Percentiles rank a stretch among this genome's conserved stretches.
Evolutionary conservation across 1,140 invertebrate species (phyloP).

Genomic region (Pseudomyrmex cubaensis): DNA sequence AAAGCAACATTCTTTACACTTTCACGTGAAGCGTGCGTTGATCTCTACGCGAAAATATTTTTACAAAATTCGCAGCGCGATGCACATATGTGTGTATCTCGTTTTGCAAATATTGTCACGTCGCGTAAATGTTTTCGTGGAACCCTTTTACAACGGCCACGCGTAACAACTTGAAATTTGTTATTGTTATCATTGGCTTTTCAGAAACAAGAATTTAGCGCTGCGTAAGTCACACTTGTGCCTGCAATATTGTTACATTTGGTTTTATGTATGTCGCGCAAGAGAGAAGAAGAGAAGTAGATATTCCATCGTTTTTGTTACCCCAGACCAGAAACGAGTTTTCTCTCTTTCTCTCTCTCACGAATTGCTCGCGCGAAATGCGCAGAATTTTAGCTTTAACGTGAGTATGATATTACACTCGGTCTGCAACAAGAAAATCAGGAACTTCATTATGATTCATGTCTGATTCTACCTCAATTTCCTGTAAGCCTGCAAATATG

Average conservation of each 20-base stretch:
- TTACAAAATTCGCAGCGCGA: slow-evolving; percentile 7
- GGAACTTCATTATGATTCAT: slow-evolving; percentile 49
- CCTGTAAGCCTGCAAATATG: slow-evolving; percentile 43
- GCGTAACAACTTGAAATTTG: slow-evolving; percentile 14
- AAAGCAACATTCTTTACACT: slow-evolving; percentile 9
- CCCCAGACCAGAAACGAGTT: slow-evolving; percentile 27
- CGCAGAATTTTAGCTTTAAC: not conserved
- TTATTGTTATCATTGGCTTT: slow-evolving; percentile 33
- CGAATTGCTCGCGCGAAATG: slow-evolving; percentile 15
- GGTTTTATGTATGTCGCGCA: not conserved
- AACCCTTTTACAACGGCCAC: not conserved
- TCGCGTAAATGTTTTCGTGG: slow-evolving; percentile 44
- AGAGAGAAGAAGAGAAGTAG: not conserved
- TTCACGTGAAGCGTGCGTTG: not conserved
- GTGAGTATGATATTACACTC: slow-evolving; percentile 15
- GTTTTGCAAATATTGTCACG: slow-evolving; percentile 36
- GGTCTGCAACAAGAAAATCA: slow-evolving; percentile 35
- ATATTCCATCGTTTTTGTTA: slow-evolving; percentile 27
- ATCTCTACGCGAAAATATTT: slow-evolving; percentile 45
- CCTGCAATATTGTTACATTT: slow-evolving; percentile 18
- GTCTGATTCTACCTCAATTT: slow-evolving; percentile 49
- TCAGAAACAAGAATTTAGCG: slow-evolving; percentile 21
- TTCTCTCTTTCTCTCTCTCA: no score
- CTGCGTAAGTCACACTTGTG: slow-evolving; percentile 14
- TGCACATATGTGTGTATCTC: not conserved